These are phyloP conservation scores for Oxytorus armatus DNA, from an alignment of 2,888 invertebrate genomes.

Conservation along the genomic window DNA sequence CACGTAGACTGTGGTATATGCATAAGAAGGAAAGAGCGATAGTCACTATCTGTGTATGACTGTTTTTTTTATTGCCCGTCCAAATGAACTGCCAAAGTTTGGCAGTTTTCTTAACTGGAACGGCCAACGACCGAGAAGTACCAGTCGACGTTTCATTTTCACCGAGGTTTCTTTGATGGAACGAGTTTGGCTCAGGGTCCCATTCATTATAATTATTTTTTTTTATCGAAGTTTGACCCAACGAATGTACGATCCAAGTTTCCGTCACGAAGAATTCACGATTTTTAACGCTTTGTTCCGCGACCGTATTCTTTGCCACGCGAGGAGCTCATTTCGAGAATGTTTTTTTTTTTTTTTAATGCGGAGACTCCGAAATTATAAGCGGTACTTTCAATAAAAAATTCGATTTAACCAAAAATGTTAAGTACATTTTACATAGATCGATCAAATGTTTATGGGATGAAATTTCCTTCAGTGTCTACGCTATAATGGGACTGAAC, in stretches of 20 bases:
- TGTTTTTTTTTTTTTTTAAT: constrained; percentile 9
- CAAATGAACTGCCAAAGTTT: constrained; percentile 59
- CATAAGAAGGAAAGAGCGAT: constrained; percentile 18
- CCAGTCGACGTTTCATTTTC: constrained; percentile 44
- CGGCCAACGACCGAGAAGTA: constrained; percentile 40
- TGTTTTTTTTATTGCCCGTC: constrained; percentile 40
- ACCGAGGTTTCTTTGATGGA: constrained; percentile 30
- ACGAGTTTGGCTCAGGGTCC: constrained; percentile 18
- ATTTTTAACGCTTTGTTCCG: constrained; percentile 7
- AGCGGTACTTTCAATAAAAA: constrained; percentile 12
- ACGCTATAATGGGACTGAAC: too few species aligned
- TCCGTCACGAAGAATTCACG: constrained; percentile 50
- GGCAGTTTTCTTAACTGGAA: constrained; percentile 59
- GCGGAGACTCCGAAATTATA: not conserved
- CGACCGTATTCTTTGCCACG: constrained; percentile 21
- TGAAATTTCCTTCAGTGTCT: too few species aligned
- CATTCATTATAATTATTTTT: constrained; percentile 34
- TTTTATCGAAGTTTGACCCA: constrained; percentile 70
- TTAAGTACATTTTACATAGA: too few species aligned
- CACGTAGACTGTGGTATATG: constrained; percentile 34
- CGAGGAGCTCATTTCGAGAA: constrained; percentile 10
- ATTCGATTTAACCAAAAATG: too few species aligned
- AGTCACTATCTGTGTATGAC: constrained; percentile 42
- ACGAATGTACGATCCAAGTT: constrained; percentile 73
- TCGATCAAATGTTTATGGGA: too few species aligned